Evolutionary conservation across 2,888 invertebrate species (phyloP), one percentile per base, ranked within the genome.

Genomic region (Lithophane semibrunnea): DNA sequence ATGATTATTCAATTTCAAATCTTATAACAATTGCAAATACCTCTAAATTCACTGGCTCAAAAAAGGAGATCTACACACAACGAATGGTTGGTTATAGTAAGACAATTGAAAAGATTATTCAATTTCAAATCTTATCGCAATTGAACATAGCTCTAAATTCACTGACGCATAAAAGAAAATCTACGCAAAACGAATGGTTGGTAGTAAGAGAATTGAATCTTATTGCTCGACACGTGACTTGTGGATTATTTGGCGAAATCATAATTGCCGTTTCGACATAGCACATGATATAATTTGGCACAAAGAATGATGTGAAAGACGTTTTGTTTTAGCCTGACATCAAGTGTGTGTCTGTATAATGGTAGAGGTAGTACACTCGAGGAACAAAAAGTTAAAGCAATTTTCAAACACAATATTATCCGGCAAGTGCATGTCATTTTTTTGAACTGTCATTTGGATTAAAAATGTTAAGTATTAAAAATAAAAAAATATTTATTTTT

Each of bases 241-340:
- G 77, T 49, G 70, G 78, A 88, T 81, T 85, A 88, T 79, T 86
- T 79, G 54, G 79, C 74, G 77, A 73, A 80, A 82, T 85, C 78
- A 74, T 86, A 76, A 80, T 80, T 83, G 65, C 29, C 61, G 70
- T 84, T 77, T 70, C 74, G 44, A 70, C 81, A 81, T 77, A 66
- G 52, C 47, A 63, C 73, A 74, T 82, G 66, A 64, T 77, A 77
- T 77, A 65, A 72, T 82, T 73, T 56, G 49, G 24, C 64, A 69
- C 68, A 85, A 84, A 73, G 64, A 68, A 69, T 80, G 21, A 60
- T 37, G 42, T 63, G 58, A 70, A 70, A 84, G 47, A 56, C 37
- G 9, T 66, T 73, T 75, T 56, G 56, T 65, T 75, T 64, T 58
- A 54, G 5, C 58, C 24, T 73, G 54, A 49, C 64, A 63, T 52